Conservation (phyloP, 2,113 vertebrate species). For the Rhinogobius similis region DNA sequence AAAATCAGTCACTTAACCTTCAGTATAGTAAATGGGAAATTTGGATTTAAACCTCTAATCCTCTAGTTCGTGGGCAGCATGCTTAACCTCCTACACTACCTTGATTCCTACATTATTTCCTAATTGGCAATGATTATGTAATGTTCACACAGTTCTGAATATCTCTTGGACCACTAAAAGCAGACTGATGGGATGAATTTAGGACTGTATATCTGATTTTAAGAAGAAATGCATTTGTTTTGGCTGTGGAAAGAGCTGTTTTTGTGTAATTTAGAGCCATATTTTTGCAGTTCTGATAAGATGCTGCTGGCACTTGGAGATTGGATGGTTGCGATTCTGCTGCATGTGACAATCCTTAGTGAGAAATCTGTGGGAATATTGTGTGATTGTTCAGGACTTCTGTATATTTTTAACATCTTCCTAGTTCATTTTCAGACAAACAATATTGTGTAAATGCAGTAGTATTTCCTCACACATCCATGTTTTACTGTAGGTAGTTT, state of each 20-base stretch:
- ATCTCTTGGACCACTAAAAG: background rate
- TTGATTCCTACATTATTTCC: background rate
- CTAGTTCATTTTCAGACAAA: background rate
- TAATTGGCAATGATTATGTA: background rate
- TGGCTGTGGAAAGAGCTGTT: background rate
- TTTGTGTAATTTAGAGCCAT: background rate
- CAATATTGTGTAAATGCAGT: background rate
- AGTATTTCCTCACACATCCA: background rate
- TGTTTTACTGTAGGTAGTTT: background rate
- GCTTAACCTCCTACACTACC: background rate
- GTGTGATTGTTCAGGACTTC: conserved; percentile 2
- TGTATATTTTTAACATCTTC: background rate
- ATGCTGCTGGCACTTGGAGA: background rate
- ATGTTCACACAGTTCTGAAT: background rate
- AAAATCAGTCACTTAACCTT: too few relatives aligned
- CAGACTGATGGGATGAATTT: background rate
- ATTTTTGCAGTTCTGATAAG: conserved; percentile 2
- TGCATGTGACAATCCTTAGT: conserved; percentile 5
- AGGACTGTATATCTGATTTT: background rate
- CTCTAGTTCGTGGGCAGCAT: background rate
- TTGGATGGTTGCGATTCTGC: conserved; percentile 1
- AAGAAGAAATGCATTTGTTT: background rate
- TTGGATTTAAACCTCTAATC: background rate
- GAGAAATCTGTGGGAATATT: conserved; percentile 5
- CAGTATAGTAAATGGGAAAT: too few relatives aligned